Base-by-base conservation (phyloP, 1,140 invertebrate species). In the Eumeta japonica region DNA sequence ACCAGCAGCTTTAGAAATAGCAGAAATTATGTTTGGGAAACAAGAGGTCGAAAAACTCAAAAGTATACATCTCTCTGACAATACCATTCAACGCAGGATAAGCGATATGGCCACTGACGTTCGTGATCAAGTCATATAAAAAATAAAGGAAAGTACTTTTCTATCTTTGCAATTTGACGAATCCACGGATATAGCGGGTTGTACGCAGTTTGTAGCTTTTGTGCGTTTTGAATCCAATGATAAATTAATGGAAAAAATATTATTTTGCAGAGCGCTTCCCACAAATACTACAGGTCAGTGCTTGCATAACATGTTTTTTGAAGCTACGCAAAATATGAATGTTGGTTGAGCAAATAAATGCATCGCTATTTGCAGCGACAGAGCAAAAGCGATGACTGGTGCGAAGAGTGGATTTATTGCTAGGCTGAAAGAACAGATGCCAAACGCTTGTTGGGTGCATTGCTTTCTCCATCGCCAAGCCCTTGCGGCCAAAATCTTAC, bases 281-380 rank as follows among this genome's bases (percentile, higher is more conserved):
- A 38, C 43, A 35, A 49, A 45, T 38, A 42, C 52, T 39, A n/a
- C n/a, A n/a, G n/a, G 50, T 32, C 24, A 52, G 42, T 45, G 36
- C 37, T 48, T 56, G 28, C 39, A 43, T 28, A 20, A 52, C 28
- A 50, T 52, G 39, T 40, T 55, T 34, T 19, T 52, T 32, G 47
- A 50, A 41, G 28, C 13, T 20, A 54, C 38, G 10, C 16, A 32
- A 28, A 35, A 50, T 13, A 24, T 38, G 10, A 18, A 47, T 41
- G 41, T 55, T 28, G 39, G 45, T 43, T 52, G 46, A 47, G 37
- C 30, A 42, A 55, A 48, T n/a, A n/a, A n/a, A n/a, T n/a, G n/a
- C n/a, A 50, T 50, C 33, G 51, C 51, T 45, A 54, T 58, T 54
- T 63, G 58, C 36, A 64, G 53, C 39, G 63, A 66, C 37, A 55